These are phyloP conservation scores for Rotaria macrura DNA, from an alignment of 2,888 invertebrate genomes.

Conservation along the genomic window DNA sequence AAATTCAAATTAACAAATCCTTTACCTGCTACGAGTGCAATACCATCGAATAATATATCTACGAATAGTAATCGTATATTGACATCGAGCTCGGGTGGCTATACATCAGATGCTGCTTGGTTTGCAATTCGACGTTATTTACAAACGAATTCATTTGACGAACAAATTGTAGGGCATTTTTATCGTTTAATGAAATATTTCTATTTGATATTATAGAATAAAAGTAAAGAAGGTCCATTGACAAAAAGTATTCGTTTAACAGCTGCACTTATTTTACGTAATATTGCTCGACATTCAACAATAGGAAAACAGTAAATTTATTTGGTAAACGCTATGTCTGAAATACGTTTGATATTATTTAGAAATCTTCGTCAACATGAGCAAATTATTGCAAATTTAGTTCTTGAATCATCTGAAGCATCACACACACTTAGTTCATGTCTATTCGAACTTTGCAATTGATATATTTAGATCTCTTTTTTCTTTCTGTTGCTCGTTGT, in stretches of 20 bases:
- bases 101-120: conserved; percentile 79
- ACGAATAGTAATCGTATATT: conserved; percentile 58
- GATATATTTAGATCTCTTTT: neutral
- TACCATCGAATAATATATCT: neutral
- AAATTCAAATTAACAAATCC: neutral
- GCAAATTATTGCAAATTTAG: neutral
- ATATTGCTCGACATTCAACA: conserved; percentile 81
- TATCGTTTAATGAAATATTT: neutral
- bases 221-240: conserved; percentile 94
- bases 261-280: conserved; percentile 85
- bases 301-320: conserved; percentile 66
- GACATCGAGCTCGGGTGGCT: conserved; percentile 36
- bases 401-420: neutral
- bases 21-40: neutral
- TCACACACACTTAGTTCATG: neutral
- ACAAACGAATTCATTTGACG: conserved; percentile 51
- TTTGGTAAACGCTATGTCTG: neutral
- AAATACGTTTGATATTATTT: neutral
- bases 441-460: neutral
- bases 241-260: conserved; percentile 96
- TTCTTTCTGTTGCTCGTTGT: neutral
- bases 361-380: conserved; percentile 19
- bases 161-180: conserved; percentile 40
- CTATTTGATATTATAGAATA: conserved; percentile 57
- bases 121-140: conserved; percentile 93